Conservation (phyloP, 2,888 invertebrate species). For the Caenorhabditis sp. region DNA sequence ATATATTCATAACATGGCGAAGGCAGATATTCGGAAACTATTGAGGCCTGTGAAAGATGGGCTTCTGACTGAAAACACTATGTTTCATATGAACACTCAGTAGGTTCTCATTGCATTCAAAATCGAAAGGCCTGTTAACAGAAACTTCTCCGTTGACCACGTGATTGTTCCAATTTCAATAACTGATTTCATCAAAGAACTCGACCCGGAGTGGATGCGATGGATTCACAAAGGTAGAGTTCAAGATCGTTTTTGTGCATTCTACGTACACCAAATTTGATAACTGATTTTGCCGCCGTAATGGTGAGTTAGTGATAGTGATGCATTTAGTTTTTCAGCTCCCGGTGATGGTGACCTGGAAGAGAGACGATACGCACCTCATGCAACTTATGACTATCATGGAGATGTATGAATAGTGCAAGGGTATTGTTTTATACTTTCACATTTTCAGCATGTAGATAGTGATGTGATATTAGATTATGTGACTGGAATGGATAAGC, state of each 20-base stretch:
- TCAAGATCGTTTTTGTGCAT: slow-evolving; percentile 33
- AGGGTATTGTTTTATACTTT: background rate
- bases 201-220: slow-evolving; percentile 73
- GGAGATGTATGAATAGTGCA: slow-evolving; percentile 47
- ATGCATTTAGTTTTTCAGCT: slow-evolving; percentile 47
- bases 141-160: slow-evolving; percentile 78
- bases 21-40: slow-evolving; percentile 68
- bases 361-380: slow-evolving; percentile 57
- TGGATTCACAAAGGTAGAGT: slow-evolving; percentile 76
- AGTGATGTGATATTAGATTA: slow-evolving; percentile 72
- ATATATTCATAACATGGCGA: slow-evolving; percentile 72
- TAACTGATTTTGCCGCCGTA: slow-evolving; percentile 24
- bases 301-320: slow-evolving; percentile 11
- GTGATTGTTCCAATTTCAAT: slow-evolving; percentile 75
- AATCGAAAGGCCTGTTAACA: slow-evolving; percentile 33
- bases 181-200: slow-evolving; percentile 71
- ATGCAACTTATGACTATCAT: slow-evolving; percentile 62
- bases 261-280: slow-evolving; percentile 15
- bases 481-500: slow-evolving; percentile 72
- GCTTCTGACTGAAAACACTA: slow-evolving; percentile 75
- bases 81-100: slow-evolving; percentile 77
- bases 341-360: slow-evolving; percentile 60
- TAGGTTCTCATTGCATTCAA: slow-evolving; percentile 32
- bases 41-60: slow-evolving; percentile 75
- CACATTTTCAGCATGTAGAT: slow-evolving; percentile 54